Evolutionary conservation across 53 echinoderm and acorn worm species (phyloP).

Genomic region (Zoroaster sp.): DNA sequence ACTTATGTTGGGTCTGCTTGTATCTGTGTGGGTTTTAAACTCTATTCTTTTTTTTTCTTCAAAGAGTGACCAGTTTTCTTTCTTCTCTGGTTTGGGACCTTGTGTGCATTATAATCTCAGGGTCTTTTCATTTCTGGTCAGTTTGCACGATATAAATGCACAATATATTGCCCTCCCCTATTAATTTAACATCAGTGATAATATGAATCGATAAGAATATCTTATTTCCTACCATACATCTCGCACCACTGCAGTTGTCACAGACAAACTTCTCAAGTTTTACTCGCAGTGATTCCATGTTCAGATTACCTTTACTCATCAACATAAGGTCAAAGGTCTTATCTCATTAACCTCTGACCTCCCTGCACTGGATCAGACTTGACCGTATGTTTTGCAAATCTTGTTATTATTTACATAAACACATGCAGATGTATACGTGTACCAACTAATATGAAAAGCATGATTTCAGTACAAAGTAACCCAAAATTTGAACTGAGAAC

Average conservation of each 20-base stretch:
- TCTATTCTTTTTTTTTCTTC: neutral
- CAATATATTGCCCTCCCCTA: neutral
- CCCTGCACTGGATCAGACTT: too few relatives aligned
- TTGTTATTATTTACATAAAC: too few relatives aligned
- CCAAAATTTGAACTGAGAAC: too few relatives aligned
- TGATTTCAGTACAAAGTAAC: too few relatives aligned
- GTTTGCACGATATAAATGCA: slow-evolving; percentile 8
- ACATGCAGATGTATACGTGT: too few relatives aligned
- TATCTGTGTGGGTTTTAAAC: neutral
- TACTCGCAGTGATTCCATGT: neutral
- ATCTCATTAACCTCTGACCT: neutral
- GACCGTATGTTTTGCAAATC: too few relatives aligned
- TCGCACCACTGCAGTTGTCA: neutral
- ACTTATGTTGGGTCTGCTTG: neutral
- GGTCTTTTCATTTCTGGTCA: neutral
- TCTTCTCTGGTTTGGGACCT: neutral
- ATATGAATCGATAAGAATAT: neutral
- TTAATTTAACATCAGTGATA: neutral
- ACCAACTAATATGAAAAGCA: too few relatives aligned
- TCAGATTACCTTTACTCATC: neutral
- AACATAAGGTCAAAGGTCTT: neutral
- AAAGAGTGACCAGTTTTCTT: neutral
- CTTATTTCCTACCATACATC: neutral
- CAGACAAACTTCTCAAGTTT: neutral
- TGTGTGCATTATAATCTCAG: neutral